phyloP scores from a whole-genome alignment of 2,113 vertebrate species.

The Podiceps cristatus region DNA sequence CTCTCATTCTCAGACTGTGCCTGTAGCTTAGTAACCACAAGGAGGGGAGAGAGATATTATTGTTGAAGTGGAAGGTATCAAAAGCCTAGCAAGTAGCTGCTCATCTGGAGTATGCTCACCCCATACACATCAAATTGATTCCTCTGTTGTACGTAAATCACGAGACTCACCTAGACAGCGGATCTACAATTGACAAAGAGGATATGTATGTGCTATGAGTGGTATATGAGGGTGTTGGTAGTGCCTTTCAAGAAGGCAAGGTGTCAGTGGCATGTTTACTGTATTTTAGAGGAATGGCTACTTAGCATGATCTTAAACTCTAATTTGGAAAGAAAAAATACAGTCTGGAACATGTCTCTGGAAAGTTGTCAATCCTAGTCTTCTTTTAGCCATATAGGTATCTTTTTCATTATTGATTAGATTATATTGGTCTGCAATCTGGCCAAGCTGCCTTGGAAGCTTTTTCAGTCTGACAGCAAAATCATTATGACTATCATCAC shows the following conservation, averaged over 20 bases:
- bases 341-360: neutral
- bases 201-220: neutral
- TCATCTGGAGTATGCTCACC: neutral
- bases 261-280: neutral
- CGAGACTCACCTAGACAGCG: neutral
- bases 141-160: neutral
- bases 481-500: neutral
- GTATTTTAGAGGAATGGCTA: neutral
- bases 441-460: neutral
- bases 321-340: neutral
- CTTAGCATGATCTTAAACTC: neutral
- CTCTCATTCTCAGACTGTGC: neutral
- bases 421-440: neutral
- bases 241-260: neutral
- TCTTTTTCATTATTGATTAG: conserved; percentile 30
- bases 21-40: neutral
- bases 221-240: neutral
- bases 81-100: neutral
- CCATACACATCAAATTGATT: neutral
- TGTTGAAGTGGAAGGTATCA: neutral
- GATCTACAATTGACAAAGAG: neutral
- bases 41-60: neutral
- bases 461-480: neutral
- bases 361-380: neutral
- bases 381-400: neutral